phyloP scores from a whole-genome alignment of 2,113 vertebrate genomes.

The Nycticorax nycticorax region DNA sequence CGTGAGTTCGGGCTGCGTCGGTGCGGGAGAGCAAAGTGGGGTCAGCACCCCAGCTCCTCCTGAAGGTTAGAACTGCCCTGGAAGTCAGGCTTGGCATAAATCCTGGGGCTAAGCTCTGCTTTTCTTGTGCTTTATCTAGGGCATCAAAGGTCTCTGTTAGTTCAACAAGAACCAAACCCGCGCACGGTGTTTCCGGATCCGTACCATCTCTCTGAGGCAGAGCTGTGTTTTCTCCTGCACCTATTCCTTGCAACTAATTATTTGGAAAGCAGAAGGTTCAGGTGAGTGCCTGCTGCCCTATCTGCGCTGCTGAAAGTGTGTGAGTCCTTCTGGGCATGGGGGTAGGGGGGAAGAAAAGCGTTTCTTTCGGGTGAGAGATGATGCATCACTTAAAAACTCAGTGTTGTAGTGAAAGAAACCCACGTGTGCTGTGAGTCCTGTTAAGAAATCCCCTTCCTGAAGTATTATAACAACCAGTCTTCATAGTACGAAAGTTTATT shows the following conservation, averaged over 20 bases:
- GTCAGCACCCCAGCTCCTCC: neutral
- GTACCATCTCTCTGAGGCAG: neutral
- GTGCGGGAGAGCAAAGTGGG: neutral
- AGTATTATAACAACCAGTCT: neutral
- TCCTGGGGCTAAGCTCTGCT: neutral
- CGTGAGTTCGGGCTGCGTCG: rapidly evolving
- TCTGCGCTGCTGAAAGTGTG: neutral
- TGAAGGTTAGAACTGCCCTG: neutral
- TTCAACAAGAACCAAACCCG: neutral
- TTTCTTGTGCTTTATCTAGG: neutral
- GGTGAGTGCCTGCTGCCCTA: neutral
- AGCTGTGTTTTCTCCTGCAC: neutral
- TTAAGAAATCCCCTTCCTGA: neutral
- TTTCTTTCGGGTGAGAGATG: neutral
- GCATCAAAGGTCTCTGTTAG: neutral
- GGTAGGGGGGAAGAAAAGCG: too few species aligned
- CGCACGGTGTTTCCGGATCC: neutral
- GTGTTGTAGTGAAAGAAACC: neutral
- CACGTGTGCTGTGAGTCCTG: neutral
- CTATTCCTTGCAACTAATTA: neutral
- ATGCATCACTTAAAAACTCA: neutral
- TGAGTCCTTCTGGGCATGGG: neutral
- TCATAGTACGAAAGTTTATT: neutral
- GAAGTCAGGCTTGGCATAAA: neutral
- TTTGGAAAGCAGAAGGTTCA: neutral